These are phyloP conservation scores for Anthopleura sola DNA, from an alignment of 64 coral and sea anemone species.

Conservation along the genomic window DNA sequence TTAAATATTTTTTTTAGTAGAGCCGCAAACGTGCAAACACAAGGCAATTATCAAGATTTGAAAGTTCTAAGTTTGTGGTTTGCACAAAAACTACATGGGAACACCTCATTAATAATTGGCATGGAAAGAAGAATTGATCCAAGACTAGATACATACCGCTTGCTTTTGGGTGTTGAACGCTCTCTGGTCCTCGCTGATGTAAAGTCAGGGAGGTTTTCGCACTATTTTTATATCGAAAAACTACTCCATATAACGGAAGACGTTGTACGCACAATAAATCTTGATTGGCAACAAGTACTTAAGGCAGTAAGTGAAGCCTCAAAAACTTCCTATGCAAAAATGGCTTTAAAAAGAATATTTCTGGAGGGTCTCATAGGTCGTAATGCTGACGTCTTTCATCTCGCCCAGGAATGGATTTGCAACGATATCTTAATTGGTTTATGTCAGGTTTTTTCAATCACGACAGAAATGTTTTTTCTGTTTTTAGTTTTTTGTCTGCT, in stretches of 20 bases:
- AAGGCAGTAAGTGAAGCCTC: constrained; percentile 6
- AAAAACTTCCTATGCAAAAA: constrained; percentile 13
- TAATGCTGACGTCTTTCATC: not conserved
- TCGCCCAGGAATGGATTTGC: not conserved
- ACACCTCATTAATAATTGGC: no score
- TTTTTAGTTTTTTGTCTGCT: not conserved
- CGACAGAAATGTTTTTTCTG: not conserved
- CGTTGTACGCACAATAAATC: constrained; percentile 1
- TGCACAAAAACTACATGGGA: no score
- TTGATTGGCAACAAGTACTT: constrained; percentile 9
- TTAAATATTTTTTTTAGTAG: no score
- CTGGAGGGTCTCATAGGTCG: not conserved
- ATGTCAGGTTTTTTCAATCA: not conserved
- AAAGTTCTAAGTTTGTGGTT: no score
- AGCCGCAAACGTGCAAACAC: no score
- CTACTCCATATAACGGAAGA: not conserved
- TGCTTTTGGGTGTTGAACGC: not conserved
- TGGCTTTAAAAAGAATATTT: constrained; percentile 2
- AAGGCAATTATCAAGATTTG: no score
- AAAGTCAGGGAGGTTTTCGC: not conserved
- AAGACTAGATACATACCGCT: not conserved
- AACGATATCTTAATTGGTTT: not conserved
- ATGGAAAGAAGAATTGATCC: no score
- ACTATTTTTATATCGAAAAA: constrained; percentile 1
- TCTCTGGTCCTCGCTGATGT: not conserved